Conservation (phyloP, 1,140 invertebrate genomes). For the Drosophila obscura region DNA sequence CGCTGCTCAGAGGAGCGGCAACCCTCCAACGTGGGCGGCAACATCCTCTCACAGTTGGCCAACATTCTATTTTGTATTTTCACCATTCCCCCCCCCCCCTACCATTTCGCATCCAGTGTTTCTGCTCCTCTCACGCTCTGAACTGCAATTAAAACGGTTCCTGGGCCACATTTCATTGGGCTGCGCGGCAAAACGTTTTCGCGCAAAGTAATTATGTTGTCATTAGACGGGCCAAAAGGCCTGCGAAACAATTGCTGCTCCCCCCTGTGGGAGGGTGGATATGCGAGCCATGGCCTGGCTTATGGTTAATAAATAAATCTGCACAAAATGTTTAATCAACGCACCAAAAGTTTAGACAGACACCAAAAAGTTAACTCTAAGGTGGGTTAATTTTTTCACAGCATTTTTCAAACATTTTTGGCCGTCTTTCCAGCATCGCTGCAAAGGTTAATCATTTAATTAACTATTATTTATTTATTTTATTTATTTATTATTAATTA, state of each 20-base stretch:
- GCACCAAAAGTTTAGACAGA: too few species aligned
- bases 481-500: too few species aligned
- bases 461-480: too few species aligned
- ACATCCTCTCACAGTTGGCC: slow-evolving; percentile 67
- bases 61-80: slow-evolving; percentile 48
- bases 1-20: background rate
- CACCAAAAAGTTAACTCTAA: too few species aligned
- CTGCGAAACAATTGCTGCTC: background rate
- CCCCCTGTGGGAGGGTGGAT: too few species aligned
- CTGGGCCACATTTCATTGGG: slow-evolving; percentile 42
- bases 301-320: too few species aligned
- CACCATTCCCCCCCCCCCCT: background rate
- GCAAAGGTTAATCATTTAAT: too few species aligned
- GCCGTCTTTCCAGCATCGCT: too few species aligned
- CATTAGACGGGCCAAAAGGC: slow-evolving; percentile 35
- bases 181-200: slow-evolving; percentile 30
- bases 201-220: slow-evolving; percentile 67
- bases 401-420: too few species aligned
- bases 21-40: slow-evolving; percentile 52
- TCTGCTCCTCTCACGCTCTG: background rate
- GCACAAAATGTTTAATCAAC: too few species aligned
- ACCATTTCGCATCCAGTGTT: background rate
- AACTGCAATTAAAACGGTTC: slow-evolving; percentile 65
- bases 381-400: too few species aligned
- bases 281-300: too few species aligned